Evolutionary conservation across 2,113 vertebrate genomes (phyloP).

Genomic region (Arvicanthis niloticus): DNA sequence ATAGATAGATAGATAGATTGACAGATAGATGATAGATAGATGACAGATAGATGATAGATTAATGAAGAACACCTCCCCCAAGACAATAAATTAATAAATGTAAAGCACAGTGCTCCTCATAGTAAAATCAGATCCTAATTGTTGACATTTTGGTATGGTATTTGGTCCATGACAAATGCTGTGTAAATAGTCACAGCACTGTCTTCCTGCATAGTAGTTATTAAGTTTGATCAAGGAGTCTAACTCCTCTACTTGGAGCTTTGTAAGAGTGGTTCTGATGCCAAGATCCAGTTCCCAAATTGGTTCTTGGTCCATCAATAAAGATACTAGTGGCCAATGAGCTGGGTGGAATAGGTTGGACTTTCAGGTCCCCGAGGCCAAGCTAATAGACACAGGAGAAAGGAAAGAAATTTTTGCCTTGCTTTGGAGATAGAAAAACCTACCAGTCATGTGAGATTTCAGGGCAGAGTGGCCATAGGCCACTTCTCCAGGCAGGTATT

Average conservation of each 20-base stretch:
- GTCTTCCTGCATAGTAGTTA: background rate
- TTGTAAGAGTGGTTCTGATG: no score
- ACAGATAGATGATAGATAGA: background rate
- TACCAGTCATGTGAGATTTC: no score
- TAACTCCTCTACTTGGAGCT: background rate
- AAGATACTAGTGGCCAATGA: no score
- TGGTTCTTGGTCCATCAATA: no score
- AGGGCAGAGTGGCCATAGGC: no score
- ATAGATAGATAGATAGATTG: background rate
- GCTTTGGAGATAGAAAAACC: no score
- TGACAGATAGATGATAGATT: background rate
- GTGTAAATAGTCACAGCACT: background rate
- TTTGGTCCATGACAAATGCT: background rate
- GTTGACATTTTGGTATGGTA: background rate
- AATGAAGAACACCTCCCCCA: no score
- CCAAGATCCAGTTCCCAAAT: no score
- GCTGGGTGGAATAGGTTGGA: no score
- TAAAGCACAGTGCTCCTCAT: background rate
- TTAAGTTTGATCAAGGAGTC: background rate
- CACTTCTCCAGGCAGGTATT: background rate
- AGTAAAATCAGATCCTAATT: background rate
- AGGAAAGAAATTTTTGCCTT: no score
- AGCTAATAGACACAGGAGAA: no score
- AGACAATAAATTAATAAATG: background rate
- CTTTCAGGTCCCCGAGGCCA: rapidly evolving